phyloP scores from a whole-genome alignment of 2,888 invertebrate species.

The Pachliopta kotzebuea region DNA sequence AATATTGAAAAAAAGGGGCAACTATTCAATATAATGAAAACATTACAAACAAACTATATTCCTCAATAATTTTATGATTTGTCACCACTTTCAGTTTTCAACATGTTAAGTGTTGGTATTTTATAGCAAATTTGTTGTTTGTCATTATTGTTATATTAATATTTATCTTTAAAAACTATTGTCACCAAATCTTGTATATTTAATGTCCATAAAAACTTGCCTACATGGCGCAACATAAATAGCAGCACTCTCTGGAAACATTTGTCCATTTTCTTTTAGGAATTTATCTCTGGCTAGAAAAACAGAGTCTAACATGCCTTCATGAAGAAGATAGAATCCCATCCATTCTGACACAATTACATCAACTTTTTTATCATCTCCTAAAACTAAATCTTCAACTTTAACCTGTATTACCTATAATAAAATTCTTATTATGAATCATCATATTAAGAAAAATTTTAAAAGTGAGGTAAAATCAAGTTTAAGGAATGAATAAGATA shows the following conservation, averaged over 20 bases:
- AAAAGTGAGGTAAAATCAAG: neutral
- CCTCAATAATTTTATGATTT: too few species aligned
- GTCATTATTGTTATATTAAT: too few species aligned
- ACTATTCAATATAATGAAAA: too few species aligned
- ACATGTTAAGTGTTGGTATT: too few species aligned
- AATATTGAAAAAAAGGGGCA: too few species aligned
- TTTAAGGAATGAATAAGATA: neutral
- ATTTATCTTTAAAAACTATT: too few species aligned
- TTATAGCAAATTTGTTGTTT: too few species aligned
- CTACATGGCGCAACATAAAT: slow-evolving; percentile 83
- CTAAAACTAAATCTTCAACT: slow-evolving; percentile 88
- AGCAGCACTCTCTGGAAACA: slow-evolving; percentile 87
- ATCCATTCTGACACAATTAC: slow-evolving; percentile 98
- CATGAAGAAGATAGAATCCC: slow-evolving; percentile 97
- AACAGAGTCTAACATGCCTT: slow-evolving; percentile 97
- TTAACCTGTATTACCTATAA: slow-evolving; percentile 84
- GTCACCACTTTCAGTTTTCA: too few species aligned
- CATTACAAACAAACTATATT: too few species aligned
- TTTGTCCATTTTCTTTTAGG: slow-evolving; percentile 84
- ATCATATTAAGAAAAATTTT: neutral
- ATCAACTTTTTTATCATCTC: slow-evolving; percentile 86
- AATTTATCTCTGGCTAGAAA: slow-evolving; percentile 90
- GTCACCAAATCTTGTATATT: too few species aligned
- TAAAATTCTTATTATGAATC: neutral
- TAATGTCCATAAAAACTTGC: slow-evolving; percentile 58